Conservation (phyloP, 2,888 invertebrate genomes). For the Tipula confusa region DNA sequence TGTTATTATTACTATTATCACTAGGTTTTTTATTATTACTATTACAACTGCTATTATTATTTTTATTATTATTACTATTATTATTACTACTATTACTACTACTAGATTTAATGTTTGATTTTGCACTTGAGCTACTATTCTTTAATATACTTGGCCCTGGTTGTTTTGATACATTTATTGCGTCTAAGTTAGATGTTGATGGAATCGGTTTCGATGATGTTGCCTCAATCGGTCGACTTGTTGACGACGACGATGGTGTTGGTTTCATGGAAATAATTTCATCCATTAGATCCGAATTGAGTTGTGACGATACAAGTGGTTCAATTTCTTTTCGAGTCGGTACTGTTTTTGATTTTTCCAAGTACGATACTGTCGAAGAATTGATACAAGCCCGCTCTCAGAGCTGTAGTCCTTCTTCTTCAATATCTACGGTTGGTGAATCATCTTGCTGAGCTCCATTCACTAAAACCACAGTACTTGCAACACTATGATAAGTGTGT, state of each 20-base stretch:
- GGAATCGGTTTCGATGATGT: not conserved
- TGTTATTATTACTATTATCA: not conserved
- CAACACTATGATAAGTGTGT: conserved; percentile 50
- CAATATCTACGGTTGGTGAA: conserved; percentile 35
- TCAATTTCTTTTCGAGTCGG: not conserved
- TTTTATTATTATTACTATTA: not conserved
- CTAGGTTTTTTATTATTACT: not conserved
- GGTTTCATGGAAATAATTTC: not conserved
- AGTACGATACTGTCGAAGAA: not conserved
- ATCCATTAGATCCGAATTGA: not conserved
- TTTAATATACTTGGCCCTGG: conserved; percentile 29
- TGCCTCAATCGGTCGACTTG: not conserved
- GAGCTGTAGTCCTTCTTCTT: conserved; percentile 46
- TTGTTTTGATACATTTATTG: not conserved
- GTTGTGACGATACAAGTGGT: not conserved
- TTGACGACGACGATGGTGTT: not conserved
- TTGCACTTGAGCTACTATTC: not conserved
- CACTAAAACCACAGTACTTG: conserved; percentile 52
- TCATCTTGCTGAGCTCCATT: conserved; percentile 48
- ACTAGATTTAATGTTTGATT: not conserved
- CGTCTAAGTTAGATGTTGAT: not conserved
- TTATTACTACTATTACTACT: not conserved
- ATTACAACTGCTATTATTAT: not conserved
- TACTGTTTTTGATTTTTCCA: not conserved
- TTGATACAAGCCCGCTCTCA: conserved; percentile 53